Percentiles rank a stretch among this genome's conserved stretches.
These are phyloP conservation scores for Drosophila chauvacae DNA, from an alignment of 1,140 invertebrate genomes.

Conservation along the genomic window DNA sequence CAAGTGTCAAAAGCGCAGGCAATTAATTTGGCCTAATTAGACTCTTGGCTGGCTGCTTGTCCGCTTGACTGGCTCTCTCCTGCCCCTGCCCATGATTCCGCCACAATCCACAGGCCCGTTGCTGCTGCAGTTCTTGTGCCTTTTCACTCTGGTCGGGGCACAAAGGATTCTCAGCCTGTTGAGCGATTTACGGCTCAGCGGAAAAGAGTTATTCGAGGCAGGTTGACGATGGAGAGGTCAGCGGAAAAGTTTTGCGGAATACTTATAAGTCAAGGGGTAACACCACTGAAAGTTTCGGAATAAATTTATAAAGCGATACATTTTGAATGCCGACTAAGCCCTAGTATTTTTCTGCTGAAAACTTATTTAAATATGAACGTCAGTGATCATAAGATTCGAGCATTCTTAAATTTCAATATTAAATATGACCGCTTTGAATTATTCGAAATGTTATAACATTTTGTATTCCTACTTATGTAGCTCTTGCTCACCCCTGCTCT, in stretches of 20 bases:
- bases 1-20: slow-evolving; percentile 81
- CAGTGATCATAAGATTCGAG: too few relatives aligned
- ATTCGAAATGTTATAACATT: too few relatives aligned
- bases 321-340: neutral
- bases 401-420: too few relatives aligned
- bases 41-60: slow-evolving; percentile 70
- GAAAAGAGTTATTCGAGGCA: slow-evolving; percentile 23
- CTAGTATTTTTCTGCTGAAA: neutral
- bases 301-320: neutral
- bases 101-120: neutral
- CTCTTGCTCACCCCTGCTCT: neutral
- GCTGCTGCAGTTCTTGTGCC: slow-evolving; percentile 70
- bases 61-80: slow-evolving; percentile 25
- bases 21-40: slow-evolving; percentile 81
- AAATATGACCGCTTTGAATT: too few relatives aligned
- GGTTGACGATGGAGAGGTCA: neutral
- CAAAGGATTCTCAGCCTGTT: slow-evolving; percentile 65
- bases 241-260: neutral
- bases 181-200: slow-evolving; percentile 74
- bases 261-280: slow-evolving; percentile 2
- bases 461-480: too few relatives aligned
- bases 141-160: slow-evolving; percentile 51
- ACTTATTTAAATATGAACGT: neutral
- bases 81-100: neutral
- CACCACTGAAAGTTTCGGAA: neutral